Conservation (phyloP, 2,113 vertebrate species). For the Clarias magur region DNA sequence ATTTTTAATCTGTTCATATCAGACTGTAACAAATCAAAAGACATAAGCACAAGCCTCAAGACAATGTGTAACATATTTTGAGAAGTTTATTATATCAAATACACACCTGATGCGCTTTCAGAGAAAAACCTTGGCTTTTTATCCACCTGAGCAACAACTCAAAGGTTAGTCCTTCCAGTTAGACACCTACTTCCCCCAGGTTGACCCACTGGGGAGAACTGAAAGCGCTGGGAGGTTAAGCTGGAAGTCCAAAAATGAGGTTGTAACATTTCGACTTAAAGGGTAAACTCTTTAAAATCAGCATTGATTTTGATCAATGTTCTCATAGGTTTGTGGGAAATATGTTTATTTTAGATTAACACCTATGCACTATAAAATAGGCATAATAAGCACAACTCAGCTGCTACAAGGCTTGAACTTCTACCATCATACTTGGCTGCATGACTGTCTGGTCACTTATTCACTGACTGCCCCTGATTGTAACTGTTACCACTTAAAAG, state of each 20-base stretch:
- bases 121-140: background rate
- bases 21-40: background rate
- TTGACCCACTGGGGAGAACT: background rate
- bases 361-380: no score
- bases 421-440: no score
- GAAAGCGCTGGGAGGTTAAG: background rate
- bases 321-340: background rate
- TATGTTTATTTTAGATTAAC: no score
- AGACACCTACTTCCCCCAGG: background rate
- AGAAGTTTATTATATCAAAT: background rate
- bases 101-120: background rate
- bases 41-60: background rate
- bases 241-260: background rate
- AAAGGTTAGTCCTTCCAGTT: background rate
- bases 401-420: no score
- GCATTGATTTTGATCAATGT: background rate
- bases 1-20: background rate
- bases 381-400: no score
- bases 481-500: background rate
- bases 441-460: no score
- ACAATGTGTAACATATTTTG: background rate
- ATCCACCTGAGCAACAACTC: background rate
- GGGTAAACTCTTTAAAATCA: background rate
- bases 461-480: no score
- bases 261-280: background rate